These are phyloP conservation scores for Diachasmimorpha longicaudata DNA, from an alignment of 1,140 invertebrate species.

Conservation along the genomic window DNA sequence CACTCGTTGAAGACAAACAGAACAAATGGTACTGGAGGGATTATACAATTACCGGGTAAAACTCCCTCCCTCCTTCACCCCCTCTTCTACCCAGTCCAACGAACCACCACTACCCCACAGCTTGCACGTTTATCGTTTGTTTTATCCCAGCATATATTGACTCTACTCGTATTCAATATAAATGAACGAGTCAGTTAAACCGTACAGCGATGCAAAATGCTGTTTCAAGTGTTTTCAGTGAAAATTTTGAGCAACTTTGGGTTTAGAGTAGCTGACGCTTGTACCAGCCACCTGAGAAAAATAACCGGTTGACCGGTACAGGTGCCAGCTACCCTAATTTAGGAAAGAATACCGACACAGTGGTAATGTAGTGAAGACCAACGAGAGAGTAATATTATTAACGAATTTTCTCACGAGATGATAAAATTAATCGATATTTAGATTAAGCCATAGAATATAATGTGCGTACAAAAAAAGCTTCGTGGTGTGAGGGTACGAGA, in stretches of 20 bases:
- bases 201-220: background rate
- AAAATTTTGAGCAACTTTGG: background rate
- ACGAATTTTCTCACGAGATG: background rate
- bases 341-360: no score
- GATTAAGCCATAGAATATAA: background rate
- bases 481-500: background rate
- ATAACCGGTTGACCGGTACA: no score
- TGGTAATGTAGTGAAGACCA: no score
- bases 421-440: background rate
- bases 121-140: conserved; percentile 17
- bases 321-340: no score
- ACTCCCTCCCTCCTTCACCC: background rate
- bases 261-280: no score
- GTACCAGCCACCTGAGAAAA: no score
- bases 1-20: conserved; percentile 34
- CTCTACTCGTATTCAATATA: background rate
- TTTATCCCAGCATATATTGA: conserved; percentile 12
- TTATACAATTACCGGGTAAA: conserved; percentile 19
- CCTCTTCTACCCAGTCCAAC: no score
- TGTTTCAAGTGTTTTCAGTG: background rate
- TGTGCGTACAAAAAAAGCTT: background rate
- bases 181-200: background rate
- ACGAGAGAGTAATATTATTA: no score
- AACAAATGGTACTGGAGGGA: conserved; percentile 38
- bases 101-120: background rate